These are phyloP conservation scores for Chaetorhynchus papuensis DNA, from an alignment of 2,113 vertebrate species.

Conservation along the genomic window DNA sequence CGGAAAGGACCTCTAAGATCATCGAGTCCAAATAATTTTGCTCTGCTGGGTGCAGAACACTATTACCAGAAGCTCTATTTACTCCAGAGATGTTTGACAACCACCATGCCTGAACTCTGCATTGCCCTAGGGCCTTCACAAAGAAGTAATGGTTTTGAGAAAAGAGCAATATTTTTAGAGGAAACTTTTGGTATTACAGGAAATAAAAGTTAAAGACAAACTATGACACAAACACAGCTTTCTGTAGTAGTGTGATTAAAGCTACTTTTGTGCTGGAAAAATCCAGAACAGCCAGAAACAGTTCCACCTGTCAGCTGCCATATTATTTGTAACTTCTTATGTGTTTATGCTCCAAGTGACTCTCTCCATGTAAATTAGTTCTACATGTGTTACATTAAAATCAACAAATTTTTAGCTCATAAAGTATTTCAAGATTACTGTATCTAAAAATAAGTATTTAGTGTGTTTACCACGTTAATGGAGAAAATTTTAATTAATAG, in stretches of 20 bases:
- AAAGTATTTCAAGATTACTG: background rate
- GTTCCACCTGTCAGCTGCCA: background rate
- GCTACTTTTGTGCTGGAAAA: background rate
- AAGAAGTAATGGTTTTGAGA: background rate
- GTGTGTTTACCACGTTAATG: background rate
- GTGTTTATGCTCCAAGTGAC: background rate
- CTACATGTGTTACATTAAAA: background rate
- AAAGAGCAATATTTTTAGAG: background rate
- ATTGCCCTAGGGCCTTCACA: background rate
- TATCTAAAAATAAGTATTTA: background rate
- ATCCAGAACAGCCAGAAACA: background rate
- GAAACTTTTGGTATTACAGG: background rate
- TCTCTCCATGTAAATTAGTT: background rate
- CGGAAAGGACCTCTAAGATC: background rate
- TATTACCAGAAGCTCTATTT: background rate
- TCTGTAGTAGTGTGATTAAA: background rate
- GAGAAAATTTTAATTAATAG: background rate
- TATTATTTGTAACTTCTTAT: background rate
- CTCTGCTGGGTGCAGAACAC: background rate
- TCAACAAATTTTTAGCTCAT: background rate
- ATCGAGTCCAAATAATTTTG: background rate
- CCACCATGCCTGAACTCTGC: background rate
- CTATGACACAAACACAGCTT: background rate
- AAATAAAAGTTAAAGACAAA: background rate
- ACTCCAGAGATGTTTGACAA: background rate